Conservation (phyloP, 1,140 invertebrate species). For the Bombyx mori region DNA sequence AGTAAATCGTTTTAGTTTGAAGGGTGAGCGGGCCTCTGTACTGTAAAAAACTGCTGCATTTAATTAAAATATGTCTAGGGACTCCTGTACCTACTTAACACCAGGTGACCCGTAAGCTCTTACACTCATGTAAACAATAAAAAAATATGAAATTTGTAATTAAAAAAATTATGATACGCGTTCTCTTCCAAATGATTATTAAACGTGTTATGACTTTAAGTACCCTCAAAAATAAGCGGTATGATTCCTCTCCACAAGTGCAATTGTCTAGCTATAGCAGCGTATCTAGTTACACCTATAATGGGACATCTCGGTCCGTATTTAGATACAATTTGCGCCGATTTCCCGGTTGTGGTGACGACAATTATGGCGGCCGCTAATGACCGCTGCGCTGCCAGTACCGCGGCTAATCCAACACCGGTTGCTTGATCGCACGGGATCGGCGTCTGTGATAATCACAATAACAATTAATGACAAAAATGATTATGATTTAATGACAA, state of each 20-base stretch:
- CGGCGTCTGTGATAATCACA: slow-evolving; percentile 22
- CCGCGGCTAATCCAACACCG: slow-evolving; percentile 82
- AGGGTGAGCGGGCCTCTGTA: no score
- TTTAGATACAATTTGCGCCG: slow-evolving; percentile 82
- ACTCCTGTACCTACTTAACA: no score
- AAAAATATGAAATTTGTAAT: no score
- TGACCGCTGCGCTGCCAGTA: slow-evolving; percentile 84
- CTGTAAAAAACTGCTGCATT: no score
- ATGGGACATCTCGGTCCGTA: slow-evolving; percentile 89
- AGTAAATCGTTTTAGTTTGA: no score
- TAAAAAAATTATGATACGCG: no score
- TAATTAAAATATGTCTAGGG: no score
- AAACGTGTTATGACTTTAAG: not conserved
- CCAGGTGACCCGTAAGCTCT: no score
- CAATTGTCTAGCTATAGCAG: slow-evolving; percentile 79
- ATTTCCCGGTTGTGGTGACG: slow-evolving; percentile 86
- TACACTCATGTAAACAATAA: no score
- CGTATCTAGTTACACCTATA: slow-evolving; percentile 83
- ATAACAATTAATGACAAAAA: no score
- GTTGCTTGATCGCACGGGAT: slow-evolving; percentile 72
- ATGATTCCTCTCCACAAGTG: slow-evolving; percentile 85
- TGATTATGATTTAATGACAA: no score
- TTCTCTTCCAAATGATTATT: not conserved
- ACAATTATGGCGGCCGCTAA: slow-evolving; percentile 88
- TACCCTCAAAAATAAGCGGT: slow-evolving; percentile 78